These are phyloP conservation scores for Silurus asotus DNA, from an alignment of 2,113 vertebrate genomes.

Conservation along the genomic window DNA sequence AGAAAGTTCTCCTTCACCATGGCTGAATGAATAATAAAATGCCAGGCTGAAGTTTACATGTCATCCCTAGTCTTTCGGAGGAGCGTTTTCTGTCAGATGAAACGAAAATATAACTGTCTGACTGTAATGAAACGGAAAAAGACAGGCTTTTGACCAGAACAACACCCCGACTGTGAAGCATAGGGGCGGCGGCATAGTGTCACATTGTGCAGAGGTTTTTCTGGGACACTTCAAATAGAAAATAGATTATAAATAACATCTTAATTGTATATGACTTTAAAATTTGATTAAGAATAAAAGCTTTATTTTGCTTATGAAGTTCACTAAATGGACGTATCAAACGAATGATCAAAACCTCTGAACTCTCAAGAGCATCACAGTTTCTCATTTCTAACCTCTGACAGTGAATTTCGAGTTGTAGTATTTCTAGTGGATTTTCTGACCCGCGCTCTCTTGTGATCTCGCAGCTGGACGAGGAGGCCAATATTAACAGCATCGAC, in stretches of 20 bases:
- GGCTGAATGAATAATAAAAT: not conserved
- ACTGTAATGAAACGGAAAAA: not conserved
- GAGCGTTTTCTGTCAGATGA: not conserved
- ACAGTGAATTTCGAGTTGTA: not conserved
- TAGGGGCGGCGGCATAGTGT: not conserved
- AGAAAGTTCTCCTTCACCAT: not conserved
- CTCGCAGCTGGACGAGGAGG: conserved; percentile 87
- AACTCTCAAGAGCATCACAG: not conserved
- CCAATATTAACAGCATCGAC: conserved; percentile 87
- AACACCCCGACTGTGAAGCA: not conserved
- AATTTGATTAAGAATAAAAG: not conserved
- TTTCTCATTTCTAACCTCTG: not conserved
- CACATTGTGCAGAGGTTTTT: not conserved
- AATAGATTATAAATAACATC: not conserved
- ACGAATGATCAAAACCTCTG: not conserved
- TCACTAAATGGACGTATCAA: not conserved
- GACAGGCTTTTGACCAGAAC: not conserved
- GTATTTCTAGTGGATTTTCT: not conserved
- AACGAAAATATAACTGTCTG: not conserved
- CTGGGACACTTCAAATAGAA: not conserved
- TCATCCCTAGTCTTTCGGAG: not conserved
- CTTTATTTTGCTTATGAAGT: not conserved
- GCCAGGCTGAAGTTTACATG: too few relatives aligned
- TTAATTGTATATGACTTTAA: not conserved
- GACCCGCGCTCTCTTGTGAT: not conserved